phyloP scores from a whole-genome alignment of 2,797 vertebrate genomes.

The Salarias fasciatus region DNA sequence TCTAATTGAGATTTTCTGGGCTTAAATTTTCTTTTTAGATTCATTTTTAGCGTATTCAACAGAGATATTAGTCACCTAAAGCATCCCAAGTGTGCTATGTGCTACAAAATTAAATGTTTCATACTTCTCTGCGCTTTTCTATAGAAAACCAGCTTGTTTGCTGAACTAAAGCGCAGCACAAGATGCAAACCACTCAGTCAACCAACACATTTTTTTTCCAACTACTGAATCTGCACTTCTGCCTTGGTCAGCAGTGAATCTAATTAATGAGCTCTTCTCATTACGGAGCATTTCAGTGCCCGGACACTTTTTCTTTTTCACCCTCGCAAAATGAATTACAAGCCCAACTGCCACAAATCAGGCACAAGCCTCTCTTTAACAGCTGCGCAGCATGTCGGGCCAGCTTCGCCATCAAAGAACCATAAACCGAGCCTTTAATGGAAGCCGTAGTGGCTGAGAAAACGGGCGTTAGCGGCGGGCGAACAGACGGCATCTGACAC shows the following conservation, averaged over 20 bases:
- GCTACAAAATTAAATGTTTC: no score
- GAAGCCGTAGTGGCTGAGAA: conserved; percentile 40
- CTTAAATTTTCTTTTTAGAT: no score
- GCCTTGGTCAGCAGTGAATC: conserved; percentile 3
- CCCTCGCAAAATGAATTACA: conserved; percentile 45
- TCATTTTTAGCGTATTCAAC: no score
- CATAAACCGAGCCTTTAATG: conserved; percentile 58
- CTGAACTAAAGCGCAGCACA: no score
- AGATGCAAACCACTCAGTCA: no score
- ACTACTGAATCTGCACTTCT: no score
- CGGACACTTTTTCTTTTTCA: conserved; percentile 25
- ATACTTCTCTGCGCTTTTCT: no score
- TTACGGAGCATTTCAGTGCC: conserved; percentile 23
- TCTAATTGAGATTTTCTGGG: no score
- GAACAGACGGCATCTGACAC: conserved; percentile 72
- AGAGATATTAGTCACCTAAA: no score
- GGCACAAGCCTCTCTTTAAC: conserved; percentile 48
- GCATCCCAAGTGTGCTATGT: no score
- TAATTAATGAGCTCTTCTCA: conserved; percentile 18
- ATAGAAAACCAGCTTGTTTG: no score
- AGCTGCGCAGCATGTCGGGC: conserved; percentile 54
- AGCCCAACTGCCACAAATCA: conserved; percentile 41
- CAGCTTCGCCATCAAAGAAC: conserved; percentile 58
- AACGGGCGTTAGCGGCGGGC: conserved; percentile 48
- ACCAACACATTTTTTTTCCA: no score